phyloP scores from a whole-genome alignment of 2,113 vertebrate species.

The Peromyscus polionotus region DNA sequence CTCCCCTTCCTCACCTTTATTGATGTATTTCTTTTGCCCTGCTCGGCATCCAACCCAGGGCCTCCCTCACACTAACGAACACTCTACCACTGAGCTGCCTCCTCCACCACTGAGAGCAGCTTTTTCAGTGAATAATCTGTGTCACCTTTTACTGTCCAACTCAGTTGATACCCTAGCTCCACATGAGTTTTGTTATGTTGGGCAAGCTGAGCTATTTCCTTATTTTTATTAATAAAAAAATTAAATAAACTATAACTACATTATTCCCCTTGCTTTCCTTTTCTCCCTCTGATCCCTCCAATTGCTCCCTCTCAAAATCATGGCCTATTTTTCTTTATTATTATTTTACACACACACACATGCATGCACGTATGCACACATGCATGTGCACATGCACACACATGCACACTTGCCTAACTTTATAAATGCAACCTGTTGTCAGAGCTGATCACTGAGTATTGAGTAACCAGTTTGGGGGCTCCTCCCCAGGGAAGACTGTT shows the following conservation, averaged over 20 bases:
- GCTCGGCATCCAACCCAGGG: not conserved
- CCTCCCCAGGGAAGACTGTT: not conserved
- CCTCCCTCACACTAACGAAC: not conserved
- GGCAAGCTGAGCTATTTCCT: not conserved
- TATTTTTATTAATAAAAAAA: not conserved
- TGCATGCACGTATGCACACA: no score
- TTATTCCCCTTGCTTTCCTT: not conserved
- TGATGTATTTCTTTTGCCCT: not conserved
- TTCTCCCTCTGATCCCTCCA: not conserved
- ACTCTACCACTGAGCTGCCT: no score
- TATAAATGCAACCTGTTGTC: no score
- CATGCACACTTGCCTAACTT: no score
- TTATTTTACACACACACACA: not conserved
- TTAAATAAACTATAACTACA: not conserved
- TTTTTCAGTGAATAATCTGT: not conserved
- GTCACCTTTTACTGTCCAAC: slow-evolving; percentile 31
- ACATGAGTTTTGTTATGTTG: slow-evolving; percentile 20
- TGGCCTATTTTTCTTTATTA: not conserved
- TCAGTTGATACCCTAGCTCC: not conserved
- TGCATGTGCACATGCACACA: not conserved
- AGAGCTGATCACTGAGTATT: not conserved
- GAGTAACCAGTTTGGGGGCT: not conserved
- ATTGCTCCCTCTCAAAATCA: not conserved
- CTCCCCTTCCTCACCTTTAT: not conserved
- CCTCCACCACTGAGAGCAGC: not conserved